A percentile compares a stretch with the other conserved stretches of the same genome.
Evolutionary conservation across 2,888 invertebrate species (phyloP).

Genomic region (Allacma fusca): DNA sequence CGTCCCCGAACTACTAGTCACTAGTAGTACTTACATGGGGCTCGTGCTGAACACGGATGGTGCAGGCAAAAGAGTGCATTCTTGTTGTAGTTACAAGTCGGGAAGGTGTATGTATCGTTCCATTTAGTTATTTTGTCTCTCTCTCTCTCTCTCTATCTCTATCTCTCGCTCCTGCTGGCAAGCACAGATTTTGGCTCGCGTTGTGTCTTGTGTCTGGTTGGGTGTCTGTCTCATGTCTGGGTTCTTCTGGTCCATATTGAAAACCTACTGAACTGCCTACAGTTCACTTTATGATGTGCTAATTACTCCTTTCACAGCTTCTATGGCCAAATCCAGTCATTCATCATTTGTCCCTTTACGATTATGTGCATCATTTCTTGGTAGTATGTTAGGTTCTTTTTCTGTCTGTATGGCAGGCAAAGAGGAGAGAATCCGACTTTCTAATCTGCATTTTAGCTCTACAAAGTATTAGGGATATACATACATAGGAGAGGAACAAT

Average conservation of each 20-base stretch:
- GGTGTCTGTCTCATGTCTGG: conserved; percentile 13
- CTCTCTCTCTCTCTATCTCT: not conserved
- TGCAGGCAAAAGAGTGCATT: not conserved
- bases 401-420: no score
- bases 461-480: no score
- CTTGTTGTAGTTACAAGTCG: not conserved
- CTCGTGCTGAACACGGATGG: not conserved
- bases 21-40: no score
- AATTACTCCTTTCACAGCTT: conserved; percentile 16
- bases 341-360: conserved; percentile 16
- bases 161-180: not conserved
- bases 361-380: conserved; percentile 3
- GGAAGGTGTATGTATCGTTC: not conserved
- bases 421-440: not conserved
- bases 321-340: conserved; percentile 16
- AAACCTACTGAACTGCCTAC: conserved; percentile 12
- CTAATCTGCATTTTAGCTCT: not conserved
- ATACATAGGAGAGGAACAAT: no score
- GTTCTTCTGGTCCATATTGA: conserved; percentile 12
- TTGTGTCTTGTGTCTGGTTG: conserved; percentile 16
- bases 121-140: conserved; percentile 16
- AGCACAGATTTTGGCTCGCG: conserved; percentile 5
- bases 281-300: conserved; percentile 16
- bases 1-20: not conserved
- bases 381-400: not conserved